Percentiles rank a stretch among this genome's conserved stretches.
Conservation (phyloP, 1,140 invertebrate genomes). For the Caenorhabditis inopinata region DNA sequence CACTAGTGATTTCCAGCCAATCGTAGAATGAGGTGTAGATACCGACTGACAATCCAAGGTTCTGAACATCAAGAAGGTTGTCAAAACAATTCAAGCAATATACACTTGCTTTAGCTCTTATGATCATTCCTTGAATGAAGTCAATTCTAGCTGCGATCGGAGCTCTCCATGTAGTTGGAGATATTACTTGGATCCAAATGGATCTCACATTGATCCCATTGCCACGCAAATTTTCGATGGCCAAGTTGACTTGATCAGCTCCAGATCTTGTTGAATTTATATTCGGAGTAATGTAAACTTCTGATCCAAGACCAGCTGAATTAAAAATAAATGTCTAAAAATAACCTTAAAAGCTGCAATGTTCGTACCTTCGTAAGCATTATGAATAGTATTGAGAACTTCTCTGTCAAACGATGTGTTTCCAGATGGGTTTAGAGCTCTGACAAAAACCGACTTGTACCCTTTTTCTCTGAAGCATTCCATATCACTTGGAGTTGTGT, state of each 20-base stretch:
- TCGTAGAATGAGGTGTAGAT: constrained; percentile 12
- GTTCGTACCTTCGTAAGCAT: background rate
- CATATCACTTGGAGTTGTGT: constrained; percentile 21
- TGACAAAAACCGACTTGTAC: background rate
- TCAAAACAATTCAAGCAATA: too few relatives aligned
- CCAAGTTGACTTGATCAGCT: background rate
- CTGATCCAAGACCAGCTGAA: constrained; percentile 19
- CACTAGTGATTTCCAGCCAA: background rate
- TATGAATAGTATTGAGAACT: background rate
- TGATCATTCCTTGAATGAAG: constrained; percentile 7
- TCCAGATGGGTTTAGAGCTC: background rate
- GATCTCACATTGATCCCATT: constrained; percentile 13
- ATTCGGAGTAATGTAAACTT: constrained; percentile 20
- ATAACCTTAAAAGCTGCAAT: too few relatives aligned
- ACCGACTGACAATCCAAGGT: background rate
- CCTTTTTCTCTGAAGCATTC: background rate
- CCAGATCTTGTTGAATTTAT: background rate
- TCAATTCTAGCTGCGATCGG: background rate
- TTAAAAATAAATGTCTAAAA: background rate
- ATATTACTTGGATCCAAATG: constrained; percentile 18
- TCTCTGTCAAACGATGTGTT: background rate
- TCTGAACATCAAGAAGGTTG: background rate
- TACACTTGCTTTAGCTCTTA: background rate
- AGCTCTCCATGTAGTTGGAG: background rate
- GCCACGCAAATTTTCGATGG: background rate